A percentile compares a stretch with the other conserved stretches of the same genome.
Evolutionary conservation across 1,140 invertebrate genomes (phyloP).

Genomic region (Calliopsis andreniformis): DNA sequence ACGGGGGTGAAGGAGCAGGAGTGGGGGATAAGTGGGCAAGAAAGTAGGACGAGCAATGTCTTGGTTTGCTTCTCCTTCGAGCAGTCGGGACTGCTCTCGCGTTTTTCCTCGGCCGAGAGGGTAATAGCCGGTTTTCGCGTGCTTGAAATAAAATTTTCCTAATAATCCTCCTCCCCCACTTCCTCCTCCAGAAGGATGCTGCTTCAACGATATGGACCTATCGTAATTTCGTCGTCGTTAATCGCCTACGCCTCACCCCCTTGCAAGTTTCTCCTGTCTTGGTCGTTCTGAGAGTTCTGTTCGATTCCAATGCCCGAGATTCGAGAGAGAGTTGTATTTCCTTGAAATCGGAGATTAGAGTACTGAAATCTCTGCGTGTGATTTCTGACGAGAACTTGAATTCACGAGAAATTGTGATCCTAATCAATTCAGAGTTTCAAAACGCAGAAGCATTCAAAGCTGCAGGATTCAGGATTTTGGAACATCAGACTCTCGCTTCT

Average conservation of each 20-base stretch:
- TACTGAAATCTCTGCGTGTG: too few relatives aligned
- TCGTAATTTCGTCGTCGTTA: slow-evolving; percentile 2
- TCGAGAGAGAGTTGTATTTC: slow-evolving; percentile 22
- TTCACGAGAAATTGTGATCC: too few relatives aligned
- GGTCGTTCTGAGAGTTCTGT: background rate
- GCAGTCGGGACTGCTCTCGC: background rate
- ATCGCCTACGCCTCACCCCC: slow-evolving; percentile 6
- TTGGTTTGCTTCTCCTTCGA: slow-evolving; percentile 27
- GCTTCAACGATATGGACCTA: slow-evolving; percentile 2
- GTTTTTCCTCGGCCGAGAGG: slow-evolving; percentile 10
- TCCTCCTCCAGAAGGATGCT: too few relatives aligned
- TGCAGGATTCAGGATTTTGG: too few relatives aligned
- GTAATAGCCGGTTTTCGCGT: slow-evolving; percentile 38
- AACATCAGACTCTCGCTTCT: too few relatives aligned
- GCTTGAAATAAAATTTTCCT: slow-evolving; percentile 47
- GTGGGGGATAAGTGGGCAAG: slow-evolving; percentile 22
- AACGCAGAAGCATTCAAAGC: too few relatives aligned
- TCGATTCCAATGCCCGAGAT: background rate
- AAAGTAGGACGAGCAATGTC: slow-evolving; percentile 62
- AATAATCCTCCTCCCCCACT: slow-evolving; percentile 17
- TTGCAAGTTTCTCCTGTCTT: background rate
- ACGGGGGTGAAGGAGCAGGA: background rate
- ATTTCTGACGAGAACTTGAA: too few relatives aligned
- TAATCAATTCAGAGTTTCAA: too few relatives aligned
- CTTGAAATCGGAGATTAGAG: background rate